These are phyloP conservation scores for Trichechus manatus DNA, from an alignment of 2,113 vertebrate species.

Conservation along the genomic window DNA sequence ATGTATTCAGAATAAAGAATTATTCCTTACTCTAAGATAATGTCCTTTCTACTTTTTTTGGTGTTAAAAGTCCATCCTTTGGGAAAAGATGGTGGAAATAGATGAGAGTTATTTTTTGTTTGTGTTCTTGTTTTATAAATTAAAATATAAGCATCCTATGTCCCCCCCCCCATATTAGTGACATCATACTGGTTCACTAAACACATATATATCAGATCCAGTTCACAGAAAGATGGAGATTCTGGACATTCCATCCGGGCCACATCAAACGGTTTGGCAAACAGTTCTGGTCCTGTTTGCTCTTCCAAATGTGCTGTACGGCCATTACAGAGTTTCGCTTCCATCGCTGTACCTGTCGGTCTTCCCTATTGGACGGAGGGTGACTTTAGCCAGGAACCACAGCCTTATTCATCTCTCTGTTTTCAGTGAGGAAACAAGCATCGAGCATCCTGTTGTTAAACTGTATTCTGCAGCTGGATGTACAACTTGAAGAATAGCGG, in stretches of 20 bases:
- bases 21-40: neutral
- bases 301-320: neutral
- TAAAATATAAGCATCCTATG: neutral
- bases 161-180: neutral
- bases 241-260: neutral
- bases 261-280: neutral
- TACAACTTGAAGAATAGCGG: neutral
- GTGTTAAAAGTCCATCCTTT: neutral
- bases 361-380: neutral
- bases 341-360: neutral
- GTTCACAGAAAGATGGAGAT: neutral
- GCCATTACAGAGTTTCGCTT: neutral
- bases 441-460: neutral
- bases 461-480: neutral
- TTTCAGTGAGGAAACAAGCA: neutral
- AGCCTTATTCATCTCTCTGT: no score
- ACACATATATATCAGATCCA: neutral
- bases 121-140: neutral
- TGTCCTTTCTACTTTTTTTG: neutral
- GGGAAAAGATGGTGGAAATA: neutral
- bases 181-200: neutral
- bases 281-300: neutral
- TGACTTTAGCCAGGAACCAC: neutral
- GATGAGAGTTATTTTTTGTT: neutral
- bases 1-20: constrained; percentile 8